Evolutionary conservation across 2,797 vertebrate genomes (phyloP).

Genomic region (Anisognathus igniventris): DNA sequence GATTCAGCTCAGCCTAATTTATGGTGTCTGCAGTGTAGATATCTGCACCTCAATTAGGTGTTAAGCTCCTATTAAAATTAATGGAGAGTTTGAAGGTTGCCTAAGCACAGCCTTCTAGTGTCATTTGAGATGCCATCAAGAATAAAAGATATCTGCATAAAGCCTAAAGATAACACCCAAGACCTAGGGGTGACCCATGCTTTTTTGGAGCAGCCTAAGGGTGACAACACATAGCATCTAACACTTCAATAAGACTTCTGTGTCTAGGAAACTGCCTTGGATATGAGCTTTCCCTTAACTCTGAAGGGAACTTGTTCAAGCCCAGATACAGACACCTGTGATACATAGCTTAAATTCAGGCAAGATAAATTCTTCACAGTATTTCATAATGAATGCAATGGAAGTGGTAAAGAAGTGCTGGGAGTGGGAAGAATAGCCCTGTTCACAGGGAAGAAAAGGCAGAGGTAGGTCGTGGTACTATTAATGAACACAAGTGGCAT

Average conservation of each 20-base stretch:
- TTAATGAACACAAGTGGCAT: background rate
- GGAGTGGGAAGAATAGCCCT: background rate
- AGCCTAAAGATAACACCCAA: background rate
- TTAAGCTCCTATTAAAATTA: slow-evolving; percentile 26
- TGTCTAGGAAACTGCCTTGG: background rate
- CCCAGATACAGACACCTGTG: background rate
- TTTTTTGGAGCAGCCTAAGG: background rate
- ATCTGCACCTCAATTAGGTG: background rate
- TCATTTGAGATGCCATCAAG: background rate
- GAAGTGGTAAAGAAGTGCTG: background rate
- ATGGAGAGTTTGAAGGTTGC: background rate
- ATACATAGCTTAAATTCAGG: background rate
- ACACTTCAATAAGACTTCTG: background rate
- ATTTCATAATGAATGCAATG: background rate
- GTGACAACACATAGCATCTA: background rate
- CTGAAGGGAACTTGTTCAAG: background rate
- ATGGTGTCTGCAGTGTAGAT: background rate
- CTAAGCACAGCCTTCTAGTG: background rate
- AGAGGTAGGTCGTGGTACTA: background rate
- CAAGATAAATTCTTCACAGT: background rate
- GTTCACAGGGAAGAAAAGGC: background rate
- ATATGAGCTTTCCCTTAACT: background rate
- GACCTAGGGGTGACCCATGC: background rate
- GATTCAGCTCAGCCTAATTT: background rate
- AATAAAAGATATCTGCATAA: background rate